Evolutionary conservation across 2,797 vertebrate genomes (phyloP), one percentile per base, ranked within the genome.

Genomic region (Percopsis omiscomaycus): DNA sequence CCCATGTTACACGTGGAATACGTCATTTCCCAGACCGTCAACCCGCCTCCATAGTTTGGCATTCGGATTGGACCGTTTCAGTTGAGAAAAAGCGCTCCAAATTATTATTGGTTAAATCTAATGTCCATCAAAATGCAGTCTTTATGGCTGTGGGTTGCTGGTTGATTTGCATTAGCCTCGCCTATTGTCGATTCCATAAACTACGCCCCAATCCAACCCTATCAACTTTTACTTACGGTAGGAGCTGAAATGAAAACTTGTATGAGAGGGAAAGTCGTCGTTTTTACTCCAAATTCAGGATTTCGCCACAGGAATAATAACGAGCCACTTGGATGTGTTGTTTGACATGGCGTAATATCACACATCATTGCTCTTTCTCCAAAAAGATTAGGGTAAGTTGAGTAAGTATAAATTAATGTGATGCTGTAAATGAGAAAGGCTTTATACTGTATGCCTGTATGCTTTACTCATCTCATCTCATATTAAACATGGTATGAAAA

Each of bases 161-260:
- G 11, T 3, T n/a, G 15, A 30, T 29, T 6, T 72, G 15, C 45
- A 55, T 54, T 29, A 29, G 37, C 22, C 61, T 73, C 77, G 60
- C 80, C 85, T 2, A 57, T 53, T 3, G 0, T 12, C 0, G 0
- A 1, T 66, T 3, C 1, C 11, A 1, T 11, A 75, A 55, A 37
- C 32, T 75, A 69, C 84, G 3, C 83, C 83, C 28, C 4, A 3
- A 55, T 42, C 58, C 74, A 64, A 14, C 75, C 82, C 59, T 53
- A 66, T 68, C 66, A 75, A 53, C 79, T 82, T 75, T 84, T 83
- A n/a, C 29, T 68, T 74, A 56, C 48, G 58, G 57, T 11, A 52
- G 66, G 71, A 83, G 77, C 79, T 84, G 80, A 67, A 84, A 87
- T 86, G 82, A 85, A 88, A 88, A 86, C 64, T 55, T 69, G 77